These are phyloP conservation scores for Phymastichus coffea DNA, from an alignment of 1,140 invertebrate genomes.

Conservation along the genomic window DNA sequence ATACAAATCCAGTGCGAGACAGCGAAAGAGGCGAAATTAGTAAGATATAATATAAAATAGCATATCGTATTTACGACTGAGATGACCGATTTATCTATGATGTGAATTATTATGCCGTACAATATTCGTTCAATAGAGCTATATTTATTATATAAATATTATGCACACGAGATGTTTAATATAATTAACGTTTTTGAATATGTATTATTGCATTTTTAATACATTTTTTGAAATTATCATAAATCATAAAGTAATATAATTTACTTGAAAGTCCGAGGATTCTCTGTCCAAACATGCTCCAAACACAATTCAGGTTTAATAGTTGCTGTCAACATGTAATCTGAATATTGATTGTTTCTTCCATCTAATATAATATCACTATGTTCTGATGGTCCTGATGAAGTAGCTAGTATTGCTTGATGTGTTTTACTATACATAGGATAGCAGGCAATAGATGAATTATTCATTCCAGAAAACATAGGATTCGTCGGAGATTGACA, in stretches of 20 bases:
- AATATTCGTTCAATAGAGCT: no score
- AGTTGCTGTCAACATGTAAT: neutral
- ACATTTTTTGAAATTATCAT: no score
- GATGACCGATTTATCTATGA: no score
- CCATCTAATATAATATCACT: neutral
- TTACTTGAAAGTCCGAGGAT: constrained; percentile 57
- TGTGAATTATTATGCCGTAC: no score
- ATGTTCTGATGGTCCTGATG: constrained; percentile 36
- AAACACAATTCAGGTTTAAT: constrained; percentile 74
- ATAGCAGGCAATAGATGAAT: constrained; percentile 33
- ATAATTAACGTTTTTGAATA: no score
- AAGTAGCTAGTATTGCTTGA: constrained; percentile 45
- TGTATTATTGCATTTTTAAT: no score
- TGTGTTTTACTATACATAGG: constrained; percentile 45
- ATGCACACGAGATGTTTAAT: no score
- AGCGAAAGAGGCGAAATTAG: no score
- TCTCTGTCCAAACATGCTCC: constrained; percentile 87
- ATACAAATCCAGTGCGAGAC: no score
- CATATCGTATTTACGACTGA: no score
- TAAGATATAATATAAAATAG: no score
- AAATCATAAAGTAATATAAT: constrained; percentile 39
- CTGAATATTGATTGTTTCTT: neutral
- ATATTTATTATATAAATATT: no score
- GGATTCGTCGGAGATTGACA: constrained; percentile 54
- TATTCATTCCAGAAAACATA: constrained; percentile 42